Percentiles rank a stretch among this genome's conserved stretches.
phyloP scores from a whole-genome alignment of 2,888 invertebrate genomes.

The Sabatieria punctata region DNA sequence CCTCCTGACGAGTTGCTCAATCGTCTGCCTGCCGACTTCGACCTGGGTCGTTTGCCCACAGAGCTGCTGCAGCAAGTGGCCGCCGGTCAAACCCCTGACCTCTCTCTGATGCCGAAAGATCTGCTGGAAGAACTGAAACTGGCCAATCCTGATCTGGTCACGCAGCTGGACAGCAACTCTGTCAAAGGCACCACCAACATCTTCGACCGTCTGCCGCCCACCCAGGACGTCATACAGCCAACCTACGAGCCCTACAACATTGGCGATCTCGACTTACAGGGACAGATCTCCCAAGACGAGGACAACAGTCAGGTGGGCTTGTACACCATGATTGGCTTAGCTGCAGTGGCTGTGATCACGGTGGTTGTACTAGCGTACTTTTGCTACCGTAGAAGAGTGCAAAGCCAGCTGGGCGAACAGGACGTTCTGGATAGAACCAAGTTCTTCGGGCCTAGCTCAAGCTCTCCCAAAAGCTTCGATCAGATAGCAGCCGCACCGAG shows the following conservation, averaged over 20 bases:
- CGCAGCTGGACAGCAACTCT: background rate
- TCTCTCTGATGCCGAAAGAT: background rate
- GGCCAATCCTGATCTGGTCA: background rate
- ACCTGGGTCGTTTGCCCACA: background rate
- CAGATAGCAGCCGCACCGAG: background rate
- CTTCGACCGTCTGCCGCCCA: background rate
- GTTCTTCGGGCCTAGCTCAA: background rate
- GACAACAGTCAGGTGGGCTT: background rate
- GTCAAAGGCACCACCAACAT: background rate
- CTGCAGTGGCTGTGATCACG: background rate
- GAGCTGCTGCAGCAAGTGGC: background rate
- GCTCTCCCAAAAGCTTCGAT: background rate
- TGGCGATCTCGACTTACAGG: background rate
- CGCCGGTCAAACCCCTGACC: background rate
- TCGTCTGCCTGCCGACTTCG: constrained; percentile 4
- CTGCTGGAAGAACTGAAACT: background rate
- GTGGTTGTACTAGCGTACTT: background rate
- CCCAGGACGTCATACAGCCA: background rate
- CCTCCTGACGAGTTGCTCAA: background rate
- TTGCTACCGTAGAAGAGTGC: constrained; percentile 1
- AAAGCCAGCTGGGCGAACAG: background rate
- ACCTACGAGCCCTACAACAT: background rate
- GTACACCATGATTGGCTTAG: background rate
- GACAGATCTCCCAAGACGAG: background rate
- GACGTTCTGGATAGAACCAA: background rate